Conservation (phyloP, 2,113 vertebrate species). For the Labrus mixtus region DNA sequence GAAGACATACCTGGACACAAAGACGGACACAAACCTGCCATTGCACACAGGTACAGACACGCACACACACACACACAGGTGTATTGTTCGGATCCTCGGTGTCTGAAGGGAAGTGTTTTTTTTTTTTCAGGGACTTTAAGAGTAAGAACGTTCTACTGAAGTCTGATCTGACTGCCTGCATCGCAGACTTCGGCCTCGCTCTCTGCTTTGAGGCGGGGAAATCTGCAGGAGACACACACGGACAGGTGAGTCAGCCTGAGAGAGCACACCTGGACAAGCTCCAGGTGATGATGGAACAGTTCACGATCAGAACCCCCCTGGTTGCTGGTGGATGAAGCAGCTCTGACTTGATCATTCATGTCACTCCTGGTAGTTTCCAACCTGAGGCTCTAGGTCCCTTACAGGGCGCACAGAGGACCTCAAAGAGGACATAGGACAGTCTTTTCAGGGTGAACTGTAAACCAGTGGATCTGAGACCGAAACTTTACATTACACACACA, state of each 20-base stretch:
- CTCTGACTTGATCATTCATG: no score
- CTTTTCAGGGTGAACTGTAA: no score
- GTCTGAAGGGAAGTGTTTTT: neutral
- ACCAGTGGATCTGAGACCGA: no score
- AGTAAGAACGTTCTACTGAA: slow-evolving; percentile 96
- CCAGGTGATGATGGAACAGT: no score
- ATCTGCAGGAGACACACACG: slow-evolving; percentile 93
- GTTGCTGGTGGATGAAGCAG: no score
- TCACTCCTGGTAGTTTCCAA: no score
- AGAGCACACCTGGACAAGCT: no score
- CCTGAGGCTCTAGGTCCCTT: no score
- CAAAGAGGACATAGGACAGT: no score
- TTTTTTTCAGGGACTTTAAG: slow-evolving; percentile 91
- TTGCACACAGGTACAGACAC: slow-evolving; percentile 89
- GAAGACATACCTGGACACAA: slow-evolving; percentile 93
- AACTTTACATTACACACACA: no score
- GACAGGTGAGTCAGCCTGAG: slow-evolving; percentile 86
- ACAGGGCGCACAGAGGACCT: no score
- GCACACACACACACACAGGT: slow-evolving; percentile 73
- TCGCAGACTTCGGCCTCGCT: slow-evolving; percentile 94
- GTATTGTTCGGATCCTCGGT: neutral
- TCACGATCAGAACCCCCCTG: no score
- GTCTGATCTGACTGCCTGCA: slow-evolving; percentile 90
- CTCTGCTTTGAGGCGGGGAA: slow-evolving; percentile 95
- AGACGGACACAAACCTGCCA: slow-evolving; percentile 91